Evolutionary conservation across 2,113 vertebrate genomes (phyloP).

Genomic region (Cervus canadensis): DNA sequence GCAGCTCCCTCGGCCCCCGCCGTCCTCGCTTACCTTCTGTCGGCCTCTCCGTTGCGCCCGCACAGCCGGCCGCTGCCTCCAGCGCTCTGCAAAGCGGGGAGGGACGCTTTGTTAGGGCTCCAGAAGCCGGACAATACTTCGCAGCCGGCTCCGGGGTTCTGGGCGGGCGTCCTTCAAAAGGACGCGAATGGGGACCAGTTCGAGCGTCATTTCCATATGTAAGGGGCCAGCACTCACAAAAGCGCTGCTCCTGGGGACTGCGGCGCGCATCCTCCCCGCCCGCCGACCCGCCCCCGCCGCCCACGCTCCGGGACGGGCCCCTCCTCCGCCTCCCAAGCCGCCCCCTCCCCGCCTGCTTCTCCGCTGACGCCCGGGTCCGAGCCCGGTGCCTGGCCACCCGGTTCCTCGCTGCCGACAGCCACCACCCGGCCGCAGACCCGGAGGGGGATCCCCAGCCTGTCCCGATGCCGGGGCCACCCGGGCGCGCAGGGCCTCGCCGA

Average conservation of each 20-base stretch:
- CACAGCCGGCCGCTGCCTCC: slow-evolving; percentile 33
- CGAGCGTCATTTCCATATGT: slow-evolving; percentile 60
- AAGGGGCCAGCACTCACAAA: slow-evolving; percentile 12
- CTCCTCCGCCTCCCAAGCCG: background rate
- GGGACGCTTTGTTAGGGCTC: slow-evolving; percentile 65
- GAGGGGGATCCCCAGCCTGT: background rate
- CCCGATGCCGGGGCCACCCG: background rate
- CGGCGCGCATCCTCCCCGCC: no score
- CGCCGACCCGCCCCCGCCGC: no score
- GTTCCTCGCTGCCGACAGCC: background rate
- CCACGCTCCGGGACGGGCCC: no score
- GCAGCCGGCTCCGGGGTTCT: slow-evolving; percentile 24
- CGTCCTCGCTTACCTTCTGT: slow-evolving; percentile 61
- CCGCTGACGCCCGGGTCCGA: no score
- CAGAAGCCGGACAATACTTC: background rate
- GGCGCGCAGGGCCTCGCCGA: background rate
- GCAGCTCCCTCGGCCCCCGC: background rate
- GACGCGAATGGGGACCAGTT: background rate
- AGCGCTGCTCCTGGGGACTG: no score
- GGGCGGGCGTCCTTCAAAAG: slow-evolving; percentile 53
- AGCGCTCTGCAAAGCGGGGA: slow-evolving; percentile 30
- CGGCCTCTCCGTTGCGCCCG: slow-evolving; percentile 27
- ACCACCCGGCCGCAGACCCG: background rate
- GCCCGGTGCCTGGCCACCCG: background rate
- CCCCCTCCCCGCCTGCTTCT: background rate